Evolutionary conservation across 2,888 invertebrate species (phyloP), one percentile per base, ranked within the genome.

Genomic region (Tinea pellionella): DNA sequence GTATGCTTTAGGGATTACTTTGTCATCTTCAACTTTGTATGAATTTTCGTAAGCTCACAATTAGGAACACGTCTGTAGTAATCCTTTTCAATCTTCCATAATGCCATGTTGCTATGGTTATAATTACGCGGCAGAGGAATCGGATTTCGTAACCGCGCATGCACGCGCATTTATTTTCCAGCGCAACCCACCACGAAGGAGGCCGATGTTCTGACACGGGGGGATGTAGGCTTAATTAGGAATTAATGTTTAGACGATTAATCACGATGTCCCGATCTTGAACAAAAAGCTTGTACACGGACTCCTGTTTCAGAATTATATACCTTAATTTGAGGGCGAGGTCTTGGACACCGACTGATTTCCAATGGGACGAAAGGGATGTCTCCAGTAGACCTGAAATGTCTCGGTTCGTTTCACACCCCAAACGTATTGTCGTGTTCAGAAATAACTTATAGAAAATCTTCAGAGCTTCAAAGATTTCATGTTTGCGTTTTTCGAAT

Each of bases 231-330:
- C 78, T 84, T 85, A 86, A 86, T 87, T 86, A 80, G 85, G 78
- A 83, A 87, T 82, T 86, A 86, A 86, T 84, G 78, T 78, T 73
- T 73, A 73, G 77, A 74, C 86, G 78, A 86, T 87, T 86, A 84
- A 87, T 87, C 84, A 86, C 81, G 74, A 77, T 74, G 59, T 13
- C 24, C 59, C 57, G 57, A 57, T 57, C 57, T 57, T 29, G 30
- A 30, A 57, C 57, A 57, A 18, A 32, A 32, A 32, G 30, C 42
- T 13, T 13, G 8, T 41, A n/a, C 7, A 18, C 18, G 59, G 43
- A 59, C 41, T 59, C 18, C 15, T 24, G 42, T 18, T 24, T 59
- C 12, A 59, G 42, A 59, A 42, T 59, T 59, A 59, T 42, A 30
- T 4, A 24, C 41, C 13, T 19, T 19, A 42, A 59, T 42, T 47